Conservation (phyloP, 1,140 invertebrate genomes). For the Bactericera cockerelli region DNA sequence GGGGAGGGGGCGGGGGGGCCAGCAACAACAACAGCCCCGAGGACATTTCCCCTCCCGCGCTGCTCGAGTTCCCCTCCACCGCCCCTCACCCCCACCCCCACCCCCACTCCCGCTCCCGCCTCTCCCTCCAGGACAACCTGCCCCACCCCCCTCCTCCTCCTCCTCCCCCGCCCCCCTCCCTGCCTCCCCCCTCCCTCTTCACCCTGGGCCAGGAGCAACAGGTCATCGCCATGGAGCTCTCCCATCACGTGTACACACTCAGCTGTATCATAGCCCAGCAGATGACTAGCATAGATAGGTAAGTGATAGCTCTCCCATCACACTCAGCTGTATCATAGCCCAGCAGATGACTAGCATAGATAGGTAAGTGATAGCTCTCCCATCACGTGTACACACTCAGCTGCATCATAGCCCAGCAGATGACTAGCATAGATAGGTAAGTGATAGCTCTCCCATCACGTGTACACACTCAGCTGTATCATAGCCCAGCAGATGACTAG, state of each 20-base stretch:
- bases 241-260: conserved; percentile 65
- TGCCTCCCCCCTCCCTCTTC: conserved; percentile 25
- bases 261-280: conserved; percentile 69
- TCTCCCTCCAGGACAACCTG: neutral
- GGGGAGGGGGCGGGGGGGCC: too few relatives aligned
- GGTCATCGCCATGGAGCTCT: conserved; percentile 52
- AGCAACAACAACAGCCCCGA: too few relatives aligned
- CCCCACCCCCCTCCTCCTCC: neutral
- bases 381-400: conserved; percentile 67
- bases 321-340: conserved; percentile 62
- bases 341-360: conserved; percentile 75
- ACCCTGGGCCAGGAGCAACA: conserved; percentile 43
- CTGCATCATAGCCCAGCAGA: conserved; percentile 67
- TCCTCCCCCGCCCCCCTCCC: too few relatives aligned
- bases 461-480: conserved; percentile 66
- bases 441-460: conserved; percentile 50
- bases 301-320: conserved; percentile 51
- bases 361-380: conserved; percentile 46
- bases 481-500: conserved; percentile 71
- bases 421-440: conserved; percentile 65
- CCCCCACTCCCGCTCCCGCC: too few relatives aligned
- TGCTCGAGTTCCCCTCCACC: too few relatives aligned
- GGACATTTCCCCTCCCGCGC: too few relatives aligned
- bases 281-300: conserved; percentile 68
- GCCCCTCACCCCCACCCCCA: too few relatives aligned